Evolutionary conservation across 2,797 vertebrate species (phyloP).

Genomic region (Aphelocoma californica): DNA sequence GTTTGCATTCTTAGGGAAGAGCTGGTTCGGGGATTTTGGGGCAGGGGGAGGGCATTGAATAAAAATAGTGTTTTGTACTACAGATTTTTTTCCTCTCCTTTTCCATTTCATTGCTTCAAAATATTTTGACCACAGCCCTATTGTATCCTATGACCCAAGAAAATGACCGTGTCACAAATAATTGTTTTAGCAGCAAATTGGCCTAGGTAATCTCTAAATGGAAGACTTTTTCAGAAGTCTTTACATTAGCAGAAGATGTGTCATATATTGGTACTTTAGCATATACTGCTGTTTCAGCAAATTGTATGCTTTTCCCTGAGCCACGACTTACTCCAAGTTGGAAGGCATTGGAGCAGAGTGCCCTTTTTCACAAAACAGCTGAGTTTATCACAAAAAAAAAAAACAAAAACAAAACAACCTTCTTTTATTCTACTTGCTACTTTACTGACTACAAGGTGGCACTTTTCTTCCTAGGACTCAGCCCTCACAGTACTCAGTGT

Average conservation of each 20-base stretch:
- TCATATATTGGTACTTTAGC: background rate
- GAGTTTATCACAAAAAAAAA: background rate
- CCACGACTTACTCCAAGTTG: background rate
- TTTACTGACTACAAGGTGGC: background rate
- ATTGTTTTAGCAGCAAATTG: background rate
- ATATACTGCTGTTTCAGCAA: background rate
- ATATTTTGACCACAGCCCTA: background rate
- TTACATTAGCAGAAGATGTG: background rate
- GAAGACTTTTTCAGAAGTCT: background rate
- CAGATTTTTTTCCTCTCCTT: background rate
- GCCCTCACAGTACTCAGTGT: background rate
- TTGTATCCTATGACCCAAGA: background rate
- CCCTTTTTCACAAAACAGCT: background rate
- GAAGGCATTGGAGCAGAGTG: background rate
- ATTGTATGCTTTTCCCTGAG: background rate
- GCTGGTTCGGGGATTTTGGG: background rate
- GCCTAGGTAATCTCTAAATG: background rate
- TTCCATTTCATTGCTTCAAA: background rate
- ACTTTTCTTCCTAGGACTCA: background rate
- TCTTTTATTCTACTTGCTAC: background rate
- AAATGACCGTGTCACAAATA: background rate
- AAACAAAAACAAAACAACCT: background rate
- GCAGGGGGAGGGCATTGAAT: fast-evolving
- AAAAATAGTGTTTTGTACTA: background rate
- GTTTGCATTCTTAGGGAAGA: background rate